A percentile compares a stretch with the other conserved stretches of the same genome.
Conservation (phyloP, 2,888 invertebrate species). For the Leptinotarsa peninsularis region DNA sequence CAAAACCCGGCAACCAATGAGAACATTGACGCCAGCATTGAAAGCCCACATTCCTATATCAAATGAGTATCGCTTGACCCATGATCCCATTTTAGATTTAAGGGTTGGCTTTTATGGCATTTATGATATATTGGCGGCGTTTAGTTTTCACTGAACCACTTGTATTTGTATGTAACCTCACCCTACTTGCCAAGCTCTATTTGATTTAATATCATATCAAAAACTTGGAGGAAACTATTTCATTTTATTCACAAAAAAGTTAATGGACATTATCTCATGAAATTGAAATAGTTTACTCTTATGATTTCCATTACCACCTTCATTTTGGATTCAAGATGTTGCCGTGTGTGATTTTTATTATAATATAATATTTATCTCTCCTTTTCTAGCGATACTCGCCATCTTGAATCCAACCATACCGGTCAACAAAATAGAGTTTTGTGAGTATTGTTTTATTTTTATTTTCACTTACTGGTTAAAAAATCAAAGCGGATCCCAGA, state of each 20-base stretch:
- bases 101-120: too few relatives aligned
- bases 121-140: too few relatives aligned
- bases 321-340: conserved; percentile 43
- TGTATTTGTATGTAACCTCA: conserved; percentile 13
- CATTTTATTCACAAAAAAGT: not conserved
- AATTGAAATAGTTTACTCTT: not conserved
- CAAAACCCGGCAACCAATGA: too few relatives aligned
- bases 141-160: too few relatives aligned
- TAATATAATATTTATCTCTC: conserved; percentile 39
- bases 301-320: conserved; percentile 18
- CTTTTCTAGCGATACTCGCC: conserved; percentile 46
- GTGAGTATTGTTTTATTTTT: conserved; percentile 42
- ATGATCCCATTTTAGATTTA: too few relatives aligned
- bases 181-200: conserved; percentile 32
- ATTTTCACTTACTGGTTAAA: conserved; percentile 25
- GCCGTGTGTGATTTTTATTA: conserved; percentile 34
- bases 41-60: too few relatives aligned
- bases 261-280: not conserved
- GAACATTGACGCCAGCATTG: too few relatives aligned
- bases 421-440: conserved; percentile 43
- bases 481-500: not conserved
- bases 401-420: conserved; percentile 47
- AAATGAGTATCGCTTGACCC: too few relatives aligned
- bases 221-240: conserved; percentile 7
- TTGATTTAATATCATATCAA: not conserved